A percentile compares a stretch with the other conserved stretches of the same genome.
These are phyloP conservation scores for Rhagophthalmus giganteus DNA, from an alignment of 2,888 invertebrate species.

Conservation along the genomic window DNA sequence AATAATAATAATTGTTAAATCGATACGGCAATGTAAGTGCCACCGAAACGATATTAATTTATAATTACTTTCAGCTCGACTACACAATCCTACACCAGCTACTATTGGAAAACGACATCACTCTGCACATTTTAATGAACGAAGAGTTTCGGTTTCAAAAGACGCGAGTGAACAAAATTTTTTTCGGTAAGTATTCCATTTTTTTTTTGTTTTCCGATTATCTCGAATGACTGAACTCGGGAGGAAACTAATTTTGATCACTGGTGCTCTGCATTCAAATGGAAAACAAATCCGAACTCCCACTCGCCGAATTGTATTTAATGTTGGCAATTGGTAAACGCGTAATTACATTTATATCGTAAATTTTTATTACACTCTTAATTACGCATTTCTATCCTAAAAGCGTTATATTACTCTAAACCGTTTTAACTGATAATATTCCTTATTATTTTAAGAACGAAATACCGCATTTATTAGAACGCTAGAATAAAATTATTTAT, in stretches of 20 bases:
- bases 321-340: slow-evolving; percentile 25
- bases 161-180: slow-evolving; percentile 69
- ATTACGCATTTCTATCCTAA: slow-evolving; percentile 3
- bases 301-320: slow-evolving; percentile 24
- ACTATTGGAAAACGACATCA: slow-evolving; percentile 78
- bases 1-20: too few relatives aligned
- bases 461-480: too few relatives aligned
- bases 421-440: too few relatives aligned
- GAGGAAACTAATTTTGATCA: slow-evolving; percentile 40
- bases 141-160: slow-evolving; percentile 78
- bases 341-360: slow-evolving; percentile 30
- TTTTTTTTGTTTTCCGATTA: slow-evolving; percentile 30
- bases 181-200: slow-evolving; percentile 66
- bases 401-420: not conserved
- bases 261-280: slow-evolving; percentile 39
- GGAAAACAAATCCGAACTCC: slow-evolving; percentile 32
- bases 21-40: too few relatives aligned
- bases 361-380: slow-evolving; percentile 24
- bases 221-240: slow-evolving; percentile 32
- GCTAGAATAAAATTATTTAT: too few relatives aligned
- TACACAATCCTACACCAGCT: slow-evolving; percentile 82
- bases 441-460: too few relatives aligned
- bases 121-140: slow-evolving; percentile 81
- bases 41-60: too few relatives aligned
- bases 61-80: slow-evolving; percentile 75